These are phyloP conservation scores for Ictalurus furcatus DNA, from an alignment of 2,113 vertebrate genomes.

Conservation along the genomic window DNA sequence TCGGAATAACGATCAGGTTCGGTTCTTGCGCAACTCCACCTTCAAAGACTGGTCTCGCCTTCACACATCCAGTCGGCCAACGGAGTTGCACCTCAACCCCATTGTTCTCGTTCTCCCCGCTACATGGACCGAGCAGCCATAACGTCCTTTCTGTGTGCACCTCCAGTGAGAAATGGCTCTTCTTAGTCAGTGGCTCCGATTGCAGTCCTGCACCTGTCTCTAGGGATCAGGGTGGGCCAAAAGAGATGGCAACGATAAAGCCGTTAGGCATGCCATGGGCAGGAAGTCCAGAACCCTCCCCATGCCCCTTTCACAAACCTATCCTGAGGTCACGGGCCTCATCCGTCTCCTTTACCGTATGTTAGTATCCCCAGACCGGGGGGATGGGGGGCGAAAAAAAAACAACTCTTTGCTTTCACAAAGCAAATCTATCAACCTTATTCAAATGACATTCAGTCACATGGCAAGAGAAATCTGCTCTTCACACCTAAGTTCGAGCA, in stretches of 20 bases:
- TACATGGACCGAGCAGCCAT: conserved; percentile 42
- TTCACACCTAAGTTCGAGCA: conserved; percentile 70
- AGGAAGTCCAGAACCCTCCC: conserved; percentile 34
- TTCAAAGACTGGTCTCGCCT: conserved; percentile 33
- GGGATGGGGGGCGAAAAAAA: not conserved
- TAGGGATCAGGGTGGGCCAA: conserved; percentile 61
- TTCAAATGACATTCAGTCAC: conserved; percentile 56
- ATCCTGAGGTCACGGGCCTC: not conserved
- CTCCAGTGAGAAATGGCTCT: conserved; percentile 52
- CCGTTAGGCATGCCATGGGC: conserved; percentile 50
- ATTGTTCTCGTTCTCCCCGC: conserved; percentile 32
- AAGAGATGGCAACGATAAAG: conserved; percentile 57
- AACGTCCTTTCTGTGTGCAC: conserved; percentile 50
- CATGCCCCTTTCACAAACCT: conserved; percentile 1
- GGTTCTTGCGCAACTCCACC: conserved; percentile 35
- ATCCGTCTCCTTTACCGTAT: not conserved
- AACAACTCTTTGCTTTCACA: not conserved
- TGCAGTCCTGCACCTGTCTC: conserved; percentile 62
- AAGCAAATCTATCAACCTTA: conserved; percentile 48
- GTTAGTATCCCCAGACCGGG: not conserved
- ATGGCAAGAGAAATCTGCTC: conserved; percentile 59
- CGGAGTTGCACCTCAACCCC: not conserved
- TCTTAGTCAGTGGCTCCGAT: conserved; percentile 39
- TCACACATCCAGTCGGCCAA: not conserved
- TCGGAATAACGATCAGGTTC: not conserved